A percentile compares a stretch with the other conserved stretches of the same genome.
phyloP scores from a whole-genome alignment of 2,797 vertebrate genomes.

The Glyptemys insculpta region DNA sequence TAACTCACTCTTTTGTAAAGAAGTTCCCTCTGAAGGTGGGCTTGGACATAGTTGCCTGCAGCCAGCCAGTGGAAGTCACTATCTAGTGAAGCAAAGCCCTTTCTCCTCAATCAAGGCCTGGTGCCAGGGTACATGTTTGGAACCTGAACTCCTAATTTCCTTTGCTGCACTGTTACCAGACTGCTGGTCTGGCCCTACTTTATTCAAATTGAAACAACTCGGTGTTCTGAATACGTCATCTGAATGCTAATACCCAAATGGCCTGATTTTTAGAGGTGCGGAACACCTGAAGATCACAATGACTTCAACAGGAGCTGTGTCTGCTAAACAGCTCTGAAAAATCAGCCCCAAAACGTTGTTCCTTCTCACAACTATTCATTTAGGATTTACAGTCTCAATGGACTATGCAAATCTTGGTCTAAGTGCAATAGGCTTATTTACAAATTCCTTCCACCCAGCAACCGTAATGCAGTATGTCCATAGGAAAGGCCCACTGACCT shows the following conservation, averaged over 20 bases:
- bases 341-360: neutral
- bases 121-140: neutral
- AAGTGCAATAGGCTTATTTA: neutral
- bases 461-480: neutral
- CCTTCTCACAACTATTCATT: neutral
- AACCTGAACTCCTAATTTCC: neutral
- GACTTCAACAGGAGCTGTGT: constrained; percentile 21
- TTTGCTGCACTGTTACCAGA: neutral
- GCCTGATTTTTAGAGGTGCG: neutral
- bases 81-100: neutral
- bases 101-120: neutral
- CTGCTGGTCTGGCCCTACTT: constrained; percentile 6
- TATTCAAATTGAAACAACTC: neutral
- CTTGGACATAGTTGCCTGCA: neutral
- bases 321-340: neutral
- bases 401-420: neutral
- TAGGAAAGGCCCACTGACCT: neutral
- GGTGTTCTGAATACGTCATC: constrained; percentile 6
- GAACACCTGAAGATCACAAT: constrained; percentile 30
- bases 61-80: neutral
- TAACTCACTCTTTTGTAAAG: neutral
- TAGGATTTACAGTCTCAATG: neutral
- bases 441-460: neutral
- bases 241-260: constrained; percentile 49
- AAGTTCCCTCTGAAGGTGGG: neutral